Base-by-base conservation (phyloP, 2,797 vertebrate species). In the Myotis planiceps region DNA sequence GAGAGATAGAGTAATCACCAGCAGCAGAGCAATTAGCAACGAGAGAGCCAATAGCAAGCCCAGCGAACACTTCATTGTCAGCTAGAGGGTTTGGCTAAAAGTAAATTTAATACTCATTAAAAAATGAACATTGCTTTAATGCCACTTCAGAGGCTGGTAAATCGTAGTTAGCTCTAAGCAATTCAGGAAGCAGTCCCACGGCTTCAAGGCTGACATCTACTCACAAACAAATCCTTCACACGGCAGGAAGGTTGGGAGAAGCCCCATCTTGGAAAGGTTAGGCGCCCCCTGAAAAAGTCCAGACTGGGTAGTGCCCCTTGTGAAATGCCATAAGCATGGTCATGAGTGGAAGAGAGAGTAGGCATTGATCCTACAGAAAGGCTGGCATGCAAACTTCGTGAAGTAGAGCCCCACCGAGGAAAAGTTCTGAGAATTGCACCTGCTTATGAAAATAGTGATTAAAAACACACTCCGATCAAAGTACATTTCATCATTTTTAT, bases 41-140 rank as follows among this genome's bases (percentile, higher is more conserved):
- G 76, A 85, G 32, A 58, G 49, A 95, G 90, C 92, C 93, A 96
- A 93, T 71, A 90, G 83, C 95, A 88, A 95, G 85, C 88, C 75
- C 90, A 85, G 2, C 0, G 1, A 96, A 74, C 83, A 71, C 92
- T 97, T 97, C 96, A 18, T 88, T 97, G 94, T 83, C 95, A 95
- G 87, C 97, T 93, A 97, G 98, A 98, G 96, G 84, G 88, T 96
- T 98, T 93, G 94, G 96, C 96, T 97, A 97, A 98, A 98, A 97
- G 97, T 97, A 97, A 96, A 97, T 98, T 95, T 97, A 96, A 96
- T 96, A 91, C 97, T 96, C 96, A 95, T 96, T 97, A 96, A 97
- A 93, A 98, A 97, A 95, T 88, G 96, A 97, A 89, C 74, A 66
- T 78, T 92, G 85, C 88, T 91, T 95, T 97, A 96, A 97, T 92